Evolutionary conservation across 1,140 invertebrate species (phyloP), one percentile per base, ranked within the genome.

Genomic region (Drosophila bifasciata): DNA sequence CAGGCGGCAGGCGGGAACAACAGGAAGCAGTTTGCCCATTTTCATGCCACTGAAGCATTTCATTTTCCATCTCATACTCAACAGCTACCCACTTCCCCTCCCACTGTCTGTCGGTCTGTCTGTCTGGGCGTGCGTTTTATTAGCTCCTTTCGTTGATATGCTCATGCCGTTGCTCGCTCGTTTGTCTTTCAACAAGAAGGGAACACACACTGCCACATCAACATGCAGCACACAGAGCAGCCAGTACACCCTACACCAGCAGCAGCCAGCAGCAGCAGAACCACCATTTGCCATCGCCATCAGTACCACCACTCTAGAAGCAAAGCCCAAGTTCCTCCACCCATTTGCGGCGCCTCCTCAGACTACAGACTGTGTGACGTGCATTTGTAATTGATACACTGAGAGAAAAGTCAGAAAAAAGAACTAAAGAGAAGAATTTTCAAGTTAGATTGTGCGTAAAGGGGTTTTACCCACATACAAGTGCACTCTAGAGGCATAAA

Each of bases 101-200:
- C 19, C 32, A 36, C 19, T 48, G 19, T 41, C 23, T 62, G 41
- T 21, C 25, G 48, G 52, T 41, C 53, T 40, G 45, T 32, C 44
- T 81, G 59, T 61, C 61, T 81, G 78, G 50, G 57, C 73, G 74
- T 83, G 83, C 64, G 81, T 86, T 88, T 86, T 86, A 86, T 88
- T 88, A 85, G 81, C 81, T 85, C 81, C 81, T 86, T 86, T 86
- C 83, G 81, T 85, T 85, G 81, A 85, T 86, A 85, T 86, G 81
- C 81, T 85, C 77, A 85, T 77, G 78, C 81, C 67, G 81, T 36
- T 85, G 77, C 83, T 77, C 77, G 83, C 73, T 75, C 81, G 81
- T 85, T 85, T 85, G 73, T 86, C 81, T 85, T 85, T 85, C 81
- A 85, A 58, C 81, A 53, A 40, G 36, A 36, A 72, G 51, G 62